Evolutionary conservation across 2,797 vertebrate species (phyloP), one percentile per base, ranked within the genome.

Genomic region (Tangara arthus): DNA sequence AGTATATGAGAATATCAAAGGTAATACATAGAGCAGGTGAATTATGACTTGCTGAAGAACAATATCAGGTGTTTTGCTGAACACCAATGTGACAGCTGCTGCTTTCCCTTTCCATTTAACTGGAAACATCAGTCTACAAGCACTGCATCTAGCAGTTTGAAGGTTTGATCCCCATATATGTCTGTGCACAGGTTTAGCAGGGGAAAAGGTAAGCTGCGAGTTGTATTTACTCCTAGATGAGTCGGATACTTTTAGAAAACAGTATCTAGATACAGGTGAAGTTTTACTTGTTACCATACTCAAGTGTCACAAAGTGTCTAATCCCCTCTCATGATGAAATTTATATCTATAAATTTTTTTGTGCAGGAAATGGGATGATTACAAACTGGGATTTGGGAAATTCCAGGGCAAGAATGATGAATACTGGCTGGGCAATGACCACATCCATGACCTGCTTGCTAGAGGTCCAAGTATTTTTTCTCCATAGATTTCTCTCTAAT

Each of bases 371-470:
- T 99, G 99, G 99, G 98, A 98, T 78, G 98, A 99, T 84, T 99
- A 99, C 97, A 98, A 97, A 97, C 97, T 98, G 35, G 99, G 99
- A 47, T 99, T 99, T 97, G 99, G 99, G 55, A 95, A 98, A 96
- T 98, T 98, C 90, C 98, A 98, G 94, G 93, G 96, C 79, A 98
- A 97, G 96, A 98, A 98, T 52, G 99, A 99, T 96, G 99, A 99
- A 97, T 98, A 99, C 89, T 99, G 99, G 99, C 97, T 99, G 95
- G 99, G 99, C 49, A 99, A 99, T 1, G 98, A 99, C 61, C 97
- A 98, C 83, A 98, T 99, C 86, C 81, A 98, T 81, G 94, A 98
- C 52, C 97, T 99, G 30, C 96, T 98, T 4, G 35, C 97, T 92
- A 94, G 72, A 94, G 98, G 99, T 99, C 90, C 89, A 77, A 70